phyloP scores from a whole-genome alignment of 2,888 invertebrate genomes.

The Synergus itoensis region DNA sequence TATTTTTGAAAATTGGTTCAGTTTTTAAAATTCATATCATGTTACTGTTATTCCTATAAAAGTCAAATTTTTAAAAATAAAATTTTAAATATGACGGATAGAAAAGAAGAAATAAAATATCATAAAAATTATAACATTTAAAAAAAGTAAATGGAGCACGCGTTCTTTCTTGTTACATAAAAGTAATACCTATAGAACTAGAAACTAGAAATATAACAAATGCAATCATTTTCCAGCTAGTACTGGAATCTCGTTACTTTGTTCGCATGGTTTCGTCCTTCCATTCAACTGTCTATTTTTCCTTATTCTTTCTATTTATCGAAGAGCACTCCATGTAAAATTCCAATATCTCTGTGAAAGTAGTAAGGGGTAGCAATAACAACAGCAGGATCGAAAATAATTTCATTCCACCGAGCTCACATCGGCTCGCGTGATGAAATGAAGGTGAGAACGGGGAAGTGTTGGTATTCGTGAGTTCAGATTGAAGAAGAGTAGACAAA shows the following conservation, averaged over 20 bases:
- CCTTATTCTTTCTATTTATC: not conserved
- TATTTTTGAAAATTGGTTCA: too few species aligned
- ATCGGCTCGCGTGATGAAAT: slow-evolving; percentile 30
- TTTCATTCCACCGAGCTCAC: slow-evolving; percentile 58
- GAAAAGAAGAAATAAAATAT: too few species aligned
- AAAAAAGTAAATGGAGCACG: too few species aligned
- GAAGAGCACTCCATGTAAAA: slow-evolving; percentile 28
- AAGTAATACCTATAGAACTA: too few species aligned
- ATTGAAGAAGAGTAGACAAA: not conserved
- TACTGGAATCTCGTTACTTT: not conserved
- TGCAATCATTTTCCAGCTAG: too few species aligned
- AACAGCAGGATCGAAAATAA: slow-evolving; percentile 62
- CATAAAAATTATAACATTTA: too few species aligned
- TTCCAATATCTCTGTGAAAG: slow-evolving; percentile 52
- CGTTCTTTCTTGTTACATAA: too few species aligned
- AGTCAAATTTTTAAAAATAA: too few species aligned
- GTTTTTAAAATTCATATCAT: too few species aligned
- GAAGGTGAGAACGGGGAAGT: slow-evolving; percentile 30
- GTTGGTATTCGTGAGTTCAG: not conserved
- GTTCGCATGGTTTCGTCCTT: not conserved
- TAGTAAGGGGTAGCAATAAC: slow-evolving; percentile 60
- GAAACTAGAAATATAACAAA: too few species aligned
- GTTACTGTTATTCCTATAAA: too few species aligned
- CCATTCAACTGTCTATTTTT: not conserved
- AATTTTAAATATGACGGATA: too few species aligned